Conservation (phyloP, 2,888 invertebrate species). For the Melitaea athalia region DNA sequence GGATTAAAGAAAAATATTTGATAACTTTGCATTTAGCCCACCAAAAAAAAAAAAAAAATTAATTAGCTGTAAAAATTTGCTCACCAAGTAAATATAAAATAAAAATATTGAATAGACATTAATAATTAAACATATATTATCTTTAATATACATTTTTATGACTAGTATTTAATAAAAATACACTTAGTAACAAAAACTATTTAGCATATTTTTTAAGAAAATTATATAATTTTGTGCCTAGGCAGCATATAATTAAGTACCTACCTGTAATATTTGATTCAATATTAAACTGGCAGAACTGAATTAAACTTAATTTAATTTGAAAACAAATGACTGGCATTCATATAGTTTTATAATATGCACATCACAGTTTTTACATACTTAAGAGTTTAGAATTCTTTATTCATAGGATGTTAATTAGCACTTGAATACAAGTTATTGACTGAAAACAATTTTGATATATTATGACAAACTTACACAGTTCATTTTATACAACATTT, state of each 20-base stretch:
- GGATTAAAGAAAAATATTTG: slow-evolving; percentile 1
- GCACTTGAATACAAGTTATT: background rate
- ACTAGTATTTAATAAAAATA: too few species aligned
- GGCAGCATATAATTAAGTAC: too few species aligned
- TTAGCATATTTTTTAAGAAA: background rate
- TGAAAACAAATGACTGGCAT: background rate
- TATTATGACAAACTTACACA: background rate
- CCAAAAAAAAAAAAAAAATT: background rate
- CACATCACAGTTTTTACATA: background rate
- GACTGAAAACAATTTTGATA: background rate
- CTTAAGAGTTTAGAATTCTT: slow-evolving; percentile 3
- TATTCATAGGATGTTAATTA: background rate
- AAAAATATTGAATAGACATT: background rate
- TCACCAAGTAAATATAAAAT: background rate
- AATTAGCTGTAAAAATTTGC: slow-evolving; percentile 2
- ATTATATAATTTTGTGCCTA: background rate
- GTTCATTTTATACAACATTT: background rate
- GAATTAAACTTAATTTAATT: background rate
- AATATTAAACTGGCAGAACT: slow-evolving; percentile 4
- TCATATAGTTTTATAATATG: background rate
- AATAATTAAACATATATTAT: background rate
- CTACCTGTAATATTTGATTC: background rate
- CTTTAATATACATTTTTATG: too few species aligned
- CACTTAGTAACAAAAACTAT: too few species aligned
- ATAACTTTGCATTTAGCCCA: slow-evolving; percentile 9